Base-by-base conservation (phyloP, 1,140 invertebrate genomes). In the Tetramorium parvispinum region DNA sequence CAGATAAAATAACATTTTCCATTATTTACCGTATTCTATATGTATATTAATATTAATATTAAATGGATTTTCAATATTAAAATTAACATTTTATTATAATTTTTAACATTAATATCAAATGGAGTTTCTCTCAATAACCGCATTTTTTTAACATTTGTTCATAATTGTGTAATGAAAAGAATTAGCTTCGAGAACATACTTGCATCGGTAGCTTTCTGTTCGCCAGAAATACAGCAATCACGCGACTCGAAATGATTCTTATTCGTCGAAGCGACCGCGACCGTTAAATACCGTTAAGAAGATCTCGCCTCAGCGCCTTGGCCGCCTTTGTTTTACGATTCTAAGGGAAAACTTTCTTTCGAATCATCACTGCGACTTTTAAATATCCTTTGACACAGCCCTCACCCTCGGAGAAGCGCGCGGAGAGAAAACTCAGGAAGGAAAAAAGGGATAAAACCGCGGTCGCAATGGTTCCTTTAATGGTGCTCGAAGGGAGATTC, bases 361-460 rank as follows among this genome's bases (percentile, higher is more conserved):
- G 79, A 87, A 77, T 68, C 59, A 68, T 70, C 75, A 66, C 11
- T 61, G 37, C 68, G 53, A 85, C 66, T 87, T 88, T 90, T 87
- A 91, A 91, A 91, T 91, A 87, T 91, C 85, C 87, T 91, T 91
- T 90, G 89, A 91, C 86, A 87, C 66, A 68, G 40, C 55, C 57
- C 55, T 83, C 85, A 2, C 11, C 46, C 68, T 82, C 13, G 53
- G 40, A 37, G 18, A 53, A 57, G 43, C 53, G 79, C n/a, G 24
- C 66, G 37, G 40, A 46, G 37, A 18, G 49, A 16, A 16, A n/a
- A n/a, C 55, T 55, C 68, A 1, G 16, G n/a, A 40, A 40, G n/a
- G 53, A 76, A 51, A 53, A 86, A 46, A 88, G 77, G 82, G 78
- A 86, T 59, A 81, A 85, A 89, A 79, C 73, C 11, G 63, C 61